Conservation (phyloP, 1,140 invertebrate species). For the Drosophila rhopaloa region DNA sequence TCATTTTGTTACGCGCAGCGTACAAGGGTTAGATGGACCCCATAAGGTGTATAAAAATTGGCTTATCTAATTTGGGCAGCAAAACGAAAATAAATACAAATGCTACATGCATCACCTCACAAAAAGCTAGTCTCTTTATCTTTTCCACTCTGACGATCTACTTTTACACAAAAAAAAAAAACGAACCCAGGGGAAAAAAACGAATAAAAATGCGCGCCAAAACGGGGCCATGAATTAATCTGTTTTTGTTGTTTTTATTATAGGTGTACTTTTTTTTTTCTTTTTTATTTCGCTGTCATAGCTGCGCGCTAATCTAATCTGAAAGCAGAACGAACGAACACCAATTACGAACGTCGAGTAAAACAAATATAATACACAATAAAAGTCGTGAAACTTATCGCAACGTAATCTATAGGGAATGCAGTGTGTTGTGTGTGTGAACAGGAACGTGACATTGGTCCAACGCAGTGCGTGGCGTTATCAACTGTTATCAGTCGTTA, state of each 20-base stretch:
- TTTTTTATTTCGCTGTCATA: constrained; percentile 10
- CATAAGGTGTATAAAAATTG: not conserved
- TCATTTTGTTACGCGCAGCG: no score
- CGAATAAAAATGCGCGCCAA: constrained; percentile 34
- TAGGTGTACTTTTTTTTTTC: not conserved
- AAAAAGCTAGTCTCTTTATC: constrained; percentile 9
- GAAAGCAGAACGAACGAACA: constrained; percentile 19
- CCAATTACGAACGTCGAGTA: constrained; percentile 16
- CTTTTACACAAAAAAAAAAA: not conserved
- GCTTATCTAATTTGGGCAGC: constrained; percentile 67
- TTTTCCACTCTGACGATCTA: constrained; percentile 20
- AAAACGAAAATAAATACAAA: constrained; percentile 20
- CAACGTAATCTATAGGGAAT: constrained; percentile 8
- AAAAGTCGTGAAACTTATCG: constrained; percentile 41
- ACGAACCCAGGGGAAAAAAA: not conserved
- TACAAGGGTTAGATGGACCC: not conserved
- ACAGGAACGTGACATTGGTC: constrained; percentile 41
- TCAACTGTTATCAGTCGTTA: constrained; percentile 9
- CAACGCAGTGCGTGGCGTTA: constrained; percentile 8
- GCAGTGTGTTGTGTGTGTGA: constrained; percentile 9
- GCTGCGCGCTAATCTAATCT: constrained; percentile 29
- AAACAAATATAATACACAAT: constrained; percentile 32
- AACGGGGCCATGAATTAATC: constrained; percentile 49
- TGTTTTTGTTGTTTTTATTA: constrained; percentile 13
- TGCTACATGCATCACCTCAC: constrained; percentile 14